Evolutionary conservation across 2,797 vertebrate species (phyloP).

Genomic region (Gambelia wislizenii): DNA sequence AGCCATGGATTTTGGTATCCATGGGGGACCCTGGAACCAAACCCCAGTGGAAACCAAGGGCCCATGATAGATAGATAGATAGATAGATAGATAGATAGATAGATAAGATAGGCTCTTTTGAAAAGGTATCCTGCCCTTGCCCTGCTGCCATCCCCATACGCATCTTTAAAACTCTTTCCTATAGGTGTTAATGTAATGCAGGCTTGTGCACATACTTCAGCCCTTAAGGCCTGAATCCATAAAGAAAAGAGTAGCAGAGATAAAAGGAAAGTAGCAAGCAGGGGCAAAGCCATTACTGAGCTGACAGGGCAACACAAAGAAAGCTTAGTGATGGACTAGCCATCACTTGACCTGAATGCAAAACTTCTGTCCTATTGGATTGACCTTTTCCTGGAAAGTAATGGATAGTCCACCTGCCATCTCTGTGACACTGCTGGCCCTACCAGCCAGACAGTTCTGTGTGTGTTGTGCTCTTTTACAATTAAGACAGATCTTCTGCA

Average conservation of each 20-base stretch:
- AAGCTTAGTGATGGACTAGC: constrained; percentile 69
- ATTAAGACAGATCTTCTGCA: constrained; percentile 75
- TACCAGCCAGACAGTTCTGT: constrained; percentile 55
- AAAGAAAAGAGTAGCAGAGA: constrained; percentile 55
- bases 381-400: constrained; percentile 79
- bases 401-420: constrained; percentile 67
- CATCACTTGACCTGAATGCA: constrained; percentile 67
- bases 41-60: too few relatives aligned
- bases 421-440: constrained; percentile 57
- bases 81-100: too few relatives aligned
- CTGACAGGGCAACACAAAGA: constrained; percentile 62
- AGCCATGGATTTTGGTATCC: too few relatives aligned
- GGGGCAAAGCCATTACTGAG: constrained; percentile 72
- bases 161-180: constrained; percentile 70
- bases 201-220: constrained; percentile 41
- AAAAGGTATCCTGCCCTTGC: not conserved
- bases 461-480: constrained; percentile 44
- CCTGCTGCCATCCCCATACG: constrained; percentile 47
- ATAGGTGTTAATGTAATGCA: constrained; percentile 66
- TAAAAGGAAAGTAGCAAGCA: constrained; percentile 44
- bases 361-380: constrained; percentile 73
- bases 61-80: not conserved
- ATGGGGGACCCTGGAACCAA: too few relatives aligned
- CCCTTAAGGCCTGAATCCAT: constrained; percentile 48
- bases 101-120: too few relatives aligned